These are phyloP conservation scores for Proteles cristata DNA, from an alignment of 2,113 vertebrate genomes.

Conservation along the genomic window DNA sequence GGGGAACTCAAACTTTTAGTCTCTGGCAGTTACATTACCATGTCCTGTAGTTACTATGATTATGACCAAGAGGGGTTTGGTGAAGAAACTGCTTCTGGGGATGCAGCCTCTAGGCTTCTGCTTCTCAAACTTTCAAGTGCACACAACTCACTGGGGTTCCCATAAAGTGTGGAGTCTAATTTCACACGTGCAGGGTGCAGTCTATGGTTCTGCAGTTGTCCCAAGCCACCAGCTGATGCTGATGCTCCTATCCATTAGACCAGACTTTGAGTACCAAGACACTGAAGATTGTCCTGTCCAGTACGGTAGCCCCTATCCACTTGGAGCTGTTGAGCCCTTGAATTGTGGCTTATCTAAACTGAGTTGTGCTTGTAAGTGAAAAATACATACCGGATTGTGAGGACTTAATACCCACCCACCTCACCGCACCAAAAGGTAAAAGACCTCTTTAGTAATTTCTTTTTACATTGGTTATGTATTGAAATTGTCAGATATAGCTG, in stretches of 20 bases:
- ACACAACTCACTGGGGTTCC: background rate
- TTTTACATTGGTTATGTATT: background rate
- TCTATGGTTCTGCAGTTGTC: background rate
- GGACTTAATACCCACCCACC: background rate
- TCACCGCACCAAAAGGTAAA: background rate
- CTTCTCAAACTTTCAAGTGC: background rate
- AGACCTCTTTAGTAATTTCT: background rate
- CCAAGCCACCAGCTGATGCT: background rate
- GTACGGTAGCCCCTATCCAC: rapidly evolving
- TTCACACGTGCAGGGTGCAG: background rate
- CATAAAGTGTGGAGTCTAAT: background rate
- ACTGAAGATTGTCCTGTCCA: background rate
- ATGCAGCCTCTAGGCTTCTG: background rate
- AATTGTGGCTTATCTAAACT: background rate
- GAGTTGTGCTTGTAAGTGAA: background rate
- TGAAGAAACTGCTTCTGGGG: background rate
- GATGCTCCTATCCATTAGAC: background rate
- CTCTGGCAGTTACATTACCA: too few relatives aligned
- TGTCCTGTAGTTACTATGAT: background rate
- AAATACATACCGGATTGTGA: background rate
- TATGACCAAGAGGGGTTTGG: background rate
- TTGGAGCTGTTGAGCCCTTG: background rate
- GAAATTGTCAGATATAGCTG: background rate
- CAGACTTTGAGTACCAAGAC: background rate
- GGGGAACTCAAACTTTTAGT: background rate